Base-by-base conservation (phyloP, 2,888 invertebrate species). In the Epinotia brunnichana region DNA sequence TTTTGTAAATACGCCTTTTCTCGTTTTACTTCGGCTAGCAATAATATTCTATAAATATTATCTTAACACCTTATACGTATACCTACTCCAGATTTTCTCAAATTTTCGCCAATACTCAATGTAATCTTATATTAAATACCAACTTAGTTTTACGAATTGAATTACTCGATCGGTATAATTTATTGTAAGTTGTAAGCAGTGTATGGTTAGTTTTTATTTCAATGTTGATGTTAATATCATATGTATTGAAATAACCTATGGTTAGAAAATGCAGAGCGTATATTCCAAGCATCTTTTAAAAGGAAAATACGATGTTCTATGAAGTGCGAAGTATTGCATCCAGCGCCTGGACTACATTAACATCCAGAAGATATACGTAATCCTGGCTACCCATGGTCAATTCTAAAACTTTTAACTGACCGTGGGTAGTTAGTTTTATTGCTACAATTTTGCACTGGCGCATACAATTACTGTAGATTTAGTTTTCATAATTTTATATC, bases 81-180 rank as follows among this genome's bases (percentile, higher is more conserved):
- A 35, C 35, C 7, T 35, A 69, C 68, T 74, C 60, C 71, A 57
- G 56, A 54, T 62, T 61, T 71, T 66, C 60, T 71, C 35, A 69
- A 70, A 69, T 74, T 69, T 74, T 76, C 69, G 74, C 59, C 74
- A 79, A 79, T 78, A 80, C 77, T 77, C 77, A 77, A 78, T 69
- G 39, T 72, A 56, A 61, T 62, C 72, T 72, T 69, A 63, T 74
- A 69, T 74, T 60, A 74, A 72, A 75, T 76, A 75, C 63, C 68
- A 72, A 69, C 69, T 64, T 73, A 69, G 73, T 73, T 73, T 69
- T 73, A 69, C 29, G 44, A 21, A 69, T 39, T 56, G 51, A 29
- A 54, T 73, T 69, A 73, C 59, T 68, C 54, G 64, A 69, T 74
- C 59, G 67, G 44, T 75, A 57, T 75, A 74, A 75, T 69, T 74